Base-by-base conservation (phyloP, 2,113 vertebrate genomes). In the Microtus montanus region DNA sequence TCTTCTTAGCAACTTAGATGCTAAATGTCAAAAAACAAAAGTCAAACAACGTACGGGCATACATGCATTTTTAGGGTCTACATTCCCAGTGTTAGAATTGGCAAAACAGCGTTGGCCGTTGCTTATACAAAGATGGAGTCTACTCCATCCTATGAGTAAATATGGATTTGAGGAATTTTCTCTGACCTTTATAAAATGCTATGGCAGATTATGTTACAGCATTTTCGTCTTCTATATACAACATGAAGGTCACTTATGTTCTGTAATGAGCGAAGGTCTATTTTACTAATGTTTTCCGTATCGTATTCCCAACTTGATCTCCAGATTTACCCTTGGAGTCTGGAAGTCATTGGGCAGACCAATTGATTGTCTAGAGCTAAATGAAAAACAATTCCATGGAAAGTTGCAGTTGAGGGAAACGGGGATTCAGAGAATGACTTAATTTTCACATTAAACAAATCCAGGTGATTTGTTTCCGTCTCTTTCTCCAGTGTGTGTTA, bases 281-380 rank as follows among this genome's bases (percentile, higher is more conserved):
- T 87, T 95, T 97, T 93, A 91, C 96, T 95, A 95, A 95, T 96
- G 97, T 93, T 97, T 96, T 95, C 96, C 95, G 85, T 97, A 97
- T 97, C 96, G 73, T 79, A 58, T 97, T 97, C 95, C 94, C 73
- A 92, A 66, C 35, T 90, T 91, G 77, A 91, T 93, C 92, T 93
- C 71, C 63, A 77, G 63, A 89, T 84, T 97, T 95, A 95, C 95
- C 96, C 94, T 91, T 79, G 26, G 47, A 92, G 83, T 96, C 96
- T 97, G 97, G 96, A 96, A 97, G 92, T 96, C 83, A 66, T 94
- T 93, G 97, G 54, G 79, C 35, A 49, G 89, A 93, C 90, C 93
- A 87, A 94, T 96, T 97, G 97, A 96, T 96, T 96, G 88, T 94
- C 92, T 93, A 95, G 73, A 74, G 88, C 94, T 96, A 96, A 97